Conservation (phyloP, 92 coral and sea anemone species). For the Phenganax stokvisi region DNA sequence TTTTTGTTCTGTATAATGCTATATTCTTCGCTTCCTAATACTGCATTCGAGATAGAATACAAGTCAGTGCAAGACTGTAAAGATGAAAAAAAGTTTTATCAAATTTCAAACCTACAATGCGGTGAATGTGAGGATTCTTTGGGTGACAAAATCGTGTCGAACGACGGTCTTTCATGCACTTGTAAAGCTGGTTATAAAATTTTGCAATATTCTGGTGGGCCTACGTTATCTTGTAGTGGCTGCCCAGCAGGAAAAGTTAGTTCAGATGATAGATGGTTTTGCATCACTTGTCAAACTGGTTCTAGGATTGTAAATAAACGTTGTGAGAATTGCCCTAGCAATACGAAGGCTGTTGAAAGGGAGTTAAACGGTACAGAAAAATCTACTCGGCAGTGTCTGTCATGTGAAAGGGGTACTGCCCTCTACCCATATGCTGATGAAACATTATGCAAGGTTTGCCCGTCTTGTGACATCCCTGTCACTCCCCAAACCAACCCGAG, state of each 20-base stretch:
- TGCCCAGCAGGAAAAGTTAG: constrained; percentile 55
- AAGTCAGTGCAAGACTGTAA: constrained; percentile 13
- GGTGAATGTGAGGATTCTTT: background rate
- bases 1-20: background rate
- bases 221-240: constrained; percentile 49
- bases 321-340: constrained; percentile 59
- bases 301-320: constrained; percentile 13
- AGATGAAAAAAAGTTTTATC: constrained; percentile 1
- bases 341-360: constrained; percentile 45
- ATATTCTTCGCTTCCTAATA: background rate
- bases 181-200: constrained; percentile 14
- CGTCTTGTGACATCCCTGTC: constrained; percentile 51
- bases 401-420: constrained; percentile 1
- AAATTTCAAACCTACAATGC: constrained; percentile 33
- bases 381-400: constrained; percentile 7
- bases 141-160: constrained; percentile 1
- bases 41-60: constrained; percentile 23
- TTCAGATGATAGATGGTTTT: constrained; percentile 63
- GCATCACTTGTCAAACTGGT: constrained; percentile 63
- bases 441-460: constrained; percentile 16
- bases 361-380: constrained; percentile 31
- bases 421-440: background rate
- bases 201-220: constrained; percentile 43
- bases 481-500: background rate
- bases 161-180: constrained; percentile 27